Percentiles rank a stretch among this genome's conserved stretches.
Evolutionary conservation across 2,888 invertebrate species (phyloP).

Genomic region (Isoperla grammatica): DNA sequence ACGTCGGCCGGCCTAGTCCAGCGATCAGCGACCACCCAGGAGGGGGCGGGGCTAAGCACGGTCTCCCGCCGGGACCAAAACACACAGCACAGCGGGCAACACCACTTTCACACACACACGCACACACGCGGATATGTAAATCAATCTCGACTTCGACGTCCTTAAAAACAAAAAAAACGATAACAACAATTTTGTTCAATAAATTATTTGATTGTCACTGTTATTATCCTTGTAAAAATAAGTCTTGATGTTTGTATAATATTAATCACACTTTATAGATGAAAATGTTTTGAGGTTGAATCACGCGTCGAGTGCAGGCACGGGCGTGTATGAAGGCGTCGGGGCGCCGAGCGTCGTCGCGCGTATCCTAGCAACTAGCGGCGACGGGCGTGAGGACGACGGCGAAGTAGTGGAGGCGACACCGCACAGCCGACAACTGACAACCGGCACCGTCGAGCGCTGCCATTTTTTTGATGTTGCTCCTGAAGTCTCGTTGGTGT

Average conservation of each 20-base stretch:
- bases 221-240: no score
- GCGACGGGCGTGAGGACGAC: neutral
- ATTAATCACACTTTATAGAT: no score
- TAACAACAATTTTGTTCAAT: no score
- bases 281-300: no score
- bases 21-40: slow-evolving; percentile 14
- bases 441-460: slow-evolving; percentile 45
- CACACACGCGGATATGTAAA: slow-evolving; percentile 3
- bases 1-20: neutral
- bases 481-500: slow-evolving; percentile 48
- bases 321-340: neutral
- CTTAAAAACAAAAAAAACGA: no score
- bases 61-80: slow-evolving; percentile 8
- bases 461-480: slow-evolving; percentile 42
- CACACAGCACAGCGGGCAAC: slow-evolving; percentile 8
- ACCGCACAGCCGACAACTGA: slow-evolving; percentile 20
- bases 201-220: no score
- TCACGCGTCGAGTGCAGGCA: no score
- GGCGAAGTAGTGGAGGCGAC: neutral
- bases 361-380: slow-evolving; percentile 3
- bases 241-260: no score
- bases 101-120: no score
- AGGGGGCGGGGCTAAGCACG: slow-evolving; percentile 16
- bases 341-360: neutral
- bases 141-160: slow-evolving; percentile 1